Percentiles rank a stretch among this genome's conserved stretches.
Evolutionary conservation across 2,888 invertebrate genomes (phyloP).

Genomic region (Exocentrus adspersus): DNA sequence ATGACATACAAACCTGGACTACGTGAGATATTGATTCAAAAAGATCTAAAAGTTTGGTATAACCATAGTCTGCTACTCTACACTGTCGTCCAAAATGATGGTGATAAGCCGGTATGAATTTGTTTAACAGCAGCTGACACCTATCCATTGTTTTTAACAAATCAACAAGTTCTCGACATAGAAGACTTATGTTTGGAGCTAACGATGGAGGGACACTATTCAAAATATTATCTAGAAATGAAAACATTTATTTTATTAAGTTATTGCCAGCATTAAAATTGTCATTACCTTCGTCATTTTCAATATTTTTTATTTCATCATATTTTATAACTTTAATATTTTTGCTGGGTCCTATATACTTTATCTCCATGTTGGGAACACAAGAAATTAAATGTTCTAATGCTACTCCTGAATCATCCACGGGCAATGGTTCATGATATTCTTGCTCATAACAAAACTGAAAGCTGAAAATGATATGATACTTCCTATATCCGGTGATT

Average conservation of each 20-base stretch:
- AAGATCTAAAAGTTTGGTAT: slow-evolving; percentile 89
- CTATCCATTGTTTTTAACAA: slow-evolving; percentile 82
- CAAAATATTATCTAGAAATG: slow-evolving; percentile 49
- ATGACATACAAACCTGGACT: slow-evolving; percentile 72
- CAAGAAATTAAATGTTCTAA: slow-evolving; percentile 91
- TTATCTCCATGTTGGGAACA: slow-evolving; percentile 73
- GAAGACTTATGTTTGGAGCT: slow-evolving; percentile 78
- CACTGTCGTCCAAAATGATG: slow-evolving; percentile 97
- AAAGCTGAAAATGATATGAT: slow-evolving; percentile 67
- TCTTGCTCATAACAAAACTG: slow-evolving; percentile 83
- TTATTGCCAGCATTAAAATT: too few species aligned
- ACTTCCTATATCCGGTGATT: too few species aligned
- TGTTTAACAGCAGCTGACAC: slow-evolving; percentile 83
- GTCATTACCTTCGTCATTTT: slow-evolving; percentile 48
- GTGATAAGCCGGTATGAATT: slow-evolving; percentile 95
- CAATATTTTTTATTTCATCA: slow-evolving; percentile 45
- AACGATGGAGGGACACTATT: slow-evolving; percentile 74
- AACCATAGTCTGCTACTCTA: slow-evolving; percentile 96
- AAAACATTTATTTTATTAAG: slow-evolving; percentile 4
- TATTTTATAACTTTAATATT: slow-evolving; percentile 58
- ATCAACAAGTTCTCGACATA: slow-evolving; percentile 89
- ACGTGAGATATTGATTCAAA: slow-evolving; percentile 88
- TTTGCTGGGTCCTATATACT: slow-evolving; percentile 61
- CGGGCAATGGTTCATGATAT: slow-evolving; percentile 70
- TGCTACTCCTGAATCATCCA: slow-evolving; percentile 81